Percentiles rank a stretch among this genome's conserved stretches.
These are phyloP conservation scores for Pipa parva DNA, from an alignment of 2,113 vertebrate genomes.

Conservation along the genomic window DNA sequence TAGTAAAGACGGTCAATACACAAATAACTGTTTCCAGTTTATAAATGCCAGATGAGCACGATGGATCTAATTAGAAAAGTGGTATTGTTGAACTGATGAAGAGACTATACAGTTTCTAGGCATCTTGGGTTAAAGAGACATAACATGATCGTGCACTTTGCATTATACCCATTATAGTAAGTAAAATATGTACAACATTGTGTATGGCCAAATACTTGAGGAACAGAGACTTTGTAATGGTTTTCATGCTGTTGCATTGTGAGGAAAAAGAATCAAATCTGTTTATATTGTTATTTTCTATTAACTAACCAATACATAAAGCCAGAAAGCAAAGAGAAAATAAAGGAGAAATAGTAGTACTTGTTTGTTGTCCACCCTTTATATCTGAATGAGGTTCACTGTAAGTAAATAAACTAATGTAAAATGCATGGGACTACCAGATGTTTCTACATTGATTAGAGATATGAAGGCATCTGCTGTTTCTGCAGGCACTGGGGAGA, in stretches of 20 bases:
- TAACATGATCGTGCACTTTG: too few species aligned
- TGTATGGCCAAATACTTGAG: too few species aligned
- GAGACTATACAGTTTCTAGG: too few species aligned
- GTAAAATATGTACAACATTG: too few species aligned
- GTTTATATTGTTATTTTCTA: neutral
- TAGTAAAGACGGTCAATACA: too few species aligned
- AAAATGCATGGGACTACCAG: constrained; percentile 22
- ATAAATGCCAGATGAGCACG: too few species aligned
- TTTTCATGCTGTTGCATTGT: neutral
- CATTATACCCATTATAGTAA: too few species aligned
- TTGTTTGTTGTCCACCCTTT: neutral
- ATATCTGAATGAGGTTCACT: constrained; percentile 25
- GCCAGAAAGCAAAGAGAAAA: neutral
- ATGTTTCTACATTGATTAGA: constrained; percentile 44
- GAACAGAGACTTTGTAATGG: constrained; percentile 10
- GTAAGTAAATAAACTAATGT: neutral
- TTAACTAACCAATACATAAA: neutral
- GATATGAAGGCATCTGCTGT: constrained; percentile 28
- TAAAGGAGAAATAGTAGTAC: constrained; percentile 5
- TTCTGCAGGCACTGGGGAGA: constrained; percentile 7
- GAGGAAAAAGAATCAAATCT: neutral
- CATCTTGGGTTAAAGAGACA: too few species aligned
- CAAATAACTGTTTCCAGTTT: too few species aligned
- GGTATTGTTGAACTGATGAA: too few species aligned
- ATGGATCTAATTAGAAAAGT: too few species aligned